Base-by-base conservation (phyloP, 2,797 vertebrate genomes). In the Triplophysa yarkandensis region DNA sequence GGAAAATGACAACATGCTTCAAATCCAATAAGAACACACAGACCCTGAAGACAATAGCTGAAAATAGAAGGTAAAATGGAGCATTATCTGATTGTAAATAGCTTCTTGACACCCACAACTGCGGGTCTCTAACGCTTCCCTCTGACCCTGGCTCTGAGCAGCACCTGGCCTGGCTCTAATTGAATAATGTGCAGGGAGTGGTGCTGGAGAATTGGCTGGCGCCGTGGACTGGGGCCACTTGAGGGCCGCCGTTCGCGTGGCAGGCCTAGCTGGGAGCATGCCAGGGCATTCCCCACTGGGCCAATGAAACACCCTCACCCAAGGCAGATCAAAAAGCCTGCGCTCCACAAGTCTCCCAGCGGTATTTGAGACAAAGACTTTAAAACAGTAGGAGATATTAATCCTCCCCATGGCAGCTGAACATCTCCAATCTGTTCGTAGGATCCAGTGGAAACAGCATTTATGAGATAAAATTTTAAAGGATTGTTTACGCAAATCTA, bases 101-200 rank as follows among this genome's bases (percentile, higher is more conserved):
- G 54, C 63, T 58, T 58, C 41, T 28, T n/a, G 61, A 76, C n/a
- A 61, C 21, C 44, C 64, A 28, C 43, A 16, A 28, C 62, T 63
- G 65, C 14, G 1, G 14, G 64, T 65, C 65, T 14, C 32, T 17
- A 34, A 27, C 1, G 28, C 27, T 71, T 63, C 52, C 36, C 58
- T 76, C 54, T 52, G 27, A 64, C 62, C 66, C 48, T 19, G 28
- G 58, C 27, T 77, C 23, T 71, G 57, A 71, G 65, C 17, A 34
- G 76, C 85, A 84, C 82, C 83, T 85, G 79, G 76, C 55, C 74
- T 74, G 28, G 41, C 58, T 78, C 68, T 86, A 83, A 85, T 83
- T 83, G 74, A 82, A 86, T 84, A 81, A 82, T 72, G 79, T 60
- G 41, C 25, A 68, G 68, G 32, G 81, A 67, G 64, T 82, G 73